Evolutionary conservation across 2,888 invertebrate genomes (phyloP).

Genomic region (Vanessa cardui): DNA sequence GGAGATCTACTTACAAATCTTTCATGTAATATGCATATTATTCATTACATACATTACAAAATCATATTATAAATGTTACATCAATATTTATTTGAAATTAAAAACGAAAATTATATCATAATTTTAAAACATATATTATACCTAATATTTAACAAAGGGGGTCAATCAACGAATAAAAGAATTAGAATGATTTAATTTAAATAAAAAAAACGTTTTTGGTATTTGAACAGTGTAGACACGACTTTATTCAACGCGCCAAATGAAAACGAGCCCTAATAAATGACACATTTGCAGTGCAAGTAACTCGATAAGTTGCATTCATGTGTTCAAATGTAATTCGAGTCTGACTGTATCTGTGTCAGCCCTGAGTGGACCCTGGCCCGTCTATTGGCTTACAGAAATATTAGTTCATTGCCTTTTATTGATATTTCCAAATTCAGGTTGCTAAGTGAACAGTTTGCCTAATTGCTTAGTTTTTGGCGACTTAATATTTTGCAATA

Average conservation of each 20-base stretch:
- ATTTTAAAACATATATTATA: too few relatives aligned
- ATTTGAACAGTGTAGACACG: not conserved
- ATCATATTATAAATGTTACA: too few relatives aligned
- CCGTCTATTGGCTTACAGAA: constrained; percentile 32
- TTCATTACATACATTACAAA: too few relatives aligned
- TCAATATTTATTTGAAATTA: too few relatives aligned
- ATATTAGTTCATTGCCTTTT: constrained; percentile 24
- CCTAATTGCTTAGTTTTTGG: not conserved
- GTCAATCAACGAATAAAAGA: not conserved
- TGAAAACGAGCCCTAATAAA: constrained; percentile 14
- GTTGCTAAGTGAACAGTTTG: not conserved
- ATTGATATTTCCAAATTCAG: constrained; percentile 8
- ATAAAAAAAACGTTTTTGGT: not conserved
- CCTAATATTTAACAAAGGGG: too few relatives aligned
- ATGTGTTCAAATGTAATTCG: constrained; percentile 23
- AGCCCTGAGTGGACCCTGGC: constrained; percentile 32
- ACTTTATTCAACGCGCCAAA: not conserved
- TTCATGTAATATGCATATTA: too few relatives aligned
- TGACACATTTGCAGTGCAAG: constrained; percentile 20
- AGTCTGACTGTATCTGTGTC: constrained; percentile 30
- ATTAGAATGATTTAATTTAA: not conserved
- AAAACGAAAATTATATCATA: too few relatives aligned
- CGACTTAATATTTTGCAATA: not conserved
- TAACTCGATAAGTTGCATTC: constrained; percentile 25
- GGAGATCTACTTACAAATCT: too few relatives aligned